phyloP scores from a whole-genome alignment of 2,113 vertebrate genomes.

The Pelecanus crispus region DNA sequence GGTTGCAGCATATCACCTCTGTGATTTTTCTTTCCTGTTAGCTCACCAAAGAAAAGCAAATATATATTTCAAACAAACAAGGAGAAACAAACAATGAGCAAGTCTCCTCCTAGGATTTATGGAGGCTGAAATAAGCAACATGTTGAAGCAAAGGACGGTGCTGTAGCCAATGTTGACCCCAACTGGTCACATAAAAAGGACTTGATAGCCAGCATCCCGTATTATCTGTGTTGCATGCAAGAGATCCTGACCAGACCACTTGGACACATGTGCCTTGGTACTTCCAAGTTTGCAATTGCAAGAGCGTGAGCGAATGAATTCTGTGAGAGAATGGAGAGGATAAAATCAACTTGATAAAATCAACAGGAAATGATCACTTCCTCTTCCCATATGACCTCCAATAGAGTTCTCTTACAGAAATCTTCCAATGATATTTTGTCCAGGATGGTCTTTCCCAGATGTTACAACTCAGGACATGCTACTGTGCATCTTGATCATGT shows the following conservation, averaged over 20 bases:
- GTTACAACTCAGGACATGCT: not conserved
- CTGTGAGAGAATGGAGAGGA: not conserved
- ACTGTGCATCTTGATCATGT: not conserved
- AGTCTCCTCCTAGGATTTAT: not conserved
- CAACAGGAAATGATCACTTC: no score
- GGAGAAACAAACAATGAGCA: not conserved
- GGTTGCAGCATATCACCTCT: not conserved
- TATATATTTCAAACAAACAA: not conserved
- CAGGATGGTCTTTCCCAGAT: not conserved
- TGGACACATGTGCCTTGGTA: not conserved
- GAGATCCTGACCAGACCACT: not conserved
- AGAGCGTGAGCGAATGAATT: not conserved
- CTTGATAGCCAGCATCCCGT: not conserved
- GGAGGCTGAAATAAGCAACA: not conserved
- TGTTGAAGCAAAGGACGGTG: not conserved
- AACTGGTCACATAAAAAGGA: fast-evolving
- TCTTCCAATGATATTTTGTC: not conserved
- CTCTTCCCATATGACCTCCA: not conserved
- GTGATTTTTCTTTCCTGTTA: not conserved
- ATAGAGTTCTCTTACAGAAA: not conserved
- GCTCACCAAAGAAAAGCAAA: not conserved
- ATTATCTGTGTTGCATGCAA: not conserved
- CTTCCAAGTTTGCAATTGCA: not conserved
- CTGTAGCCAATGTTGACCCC: not conserved
- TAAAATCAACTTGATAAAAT: not conserved